These are phyloP conservation scores for Drosophila fuyamai DNA, from an alignment of 1,140 invertebrate genomes.

Conservation along the genomic window DNA sequence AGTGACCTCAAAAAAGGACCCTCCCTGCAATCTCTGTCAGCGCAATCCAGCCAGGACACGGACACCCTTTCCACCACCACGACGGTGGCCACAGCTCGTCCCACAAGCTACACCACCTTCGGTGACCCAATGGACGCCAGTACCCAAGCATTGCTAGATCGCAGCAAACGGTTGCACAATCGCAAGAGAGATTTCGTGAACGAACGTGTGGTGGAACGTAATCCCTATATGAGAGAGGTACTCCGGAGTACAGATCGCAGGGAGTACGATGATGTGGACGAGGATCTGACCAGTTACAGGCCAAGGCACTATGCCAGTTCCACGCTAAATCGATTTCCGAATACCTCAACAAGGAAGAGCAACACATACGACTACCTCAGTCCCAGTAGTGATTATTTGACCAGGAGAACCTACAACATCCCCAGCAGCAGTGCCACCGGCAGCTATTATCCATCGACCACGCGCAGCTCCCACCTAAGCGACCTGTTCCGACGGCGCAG, in stretches of 20 bases:
- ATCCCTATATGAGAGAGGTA: conserved; percentile 82
- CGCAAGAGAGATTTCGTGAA: conserved; percentile 82
- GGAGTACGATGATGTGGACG: conserved; percentile 51
- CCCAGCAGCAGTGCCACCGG: conserved; percentile 20
- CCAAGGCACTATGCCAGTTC: conserved; percentile 55
- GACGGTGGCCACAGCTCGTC: conserved; percentile 60
- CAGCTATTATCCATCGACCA: conserved; percentile 40
- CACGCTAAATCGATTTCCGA: conserved; percentile 65
- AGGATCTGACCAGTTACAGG: conserved; percentile 60
- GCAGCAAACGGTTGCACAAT: conserved; percentile 77
- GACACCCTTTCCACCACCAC: conserved; percentile 60
- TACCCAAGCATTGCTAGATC: conserved; percentile 70
- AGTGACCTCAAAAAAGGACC: conserved; percentile 62
- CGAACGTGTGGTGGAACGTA: conserved; percentile 74
- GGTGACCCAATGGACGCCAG: conserved; percentile 66
- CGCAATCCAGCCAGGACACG: conserved; percentile 67
- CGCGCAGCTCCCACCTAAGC: conserved; percentile 63
- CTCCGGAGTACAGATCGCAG: conserved; percentile 59
- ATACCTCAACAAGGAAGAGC: conserved; percentile 41
- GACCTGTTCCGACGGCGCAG: conserved; percentile 75
- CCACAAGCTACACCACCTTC: conserved; percentile 41
- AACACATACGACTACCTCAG: conserved; percentile 65
- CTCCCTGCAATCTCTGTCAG: conserved; percentile 59
- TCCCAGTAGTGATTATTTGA: conserved; percentile 46
- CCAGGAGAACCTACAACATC: conserved; percentile 44